A percentile compares a stretch with the other conserved stretches of the same genome.
These are phyloP conservation scores for Trematocara unimaculatum DNA, from an alignment of 2,113 vertebrate genomes.

Conservation along the genomic window DNA sequence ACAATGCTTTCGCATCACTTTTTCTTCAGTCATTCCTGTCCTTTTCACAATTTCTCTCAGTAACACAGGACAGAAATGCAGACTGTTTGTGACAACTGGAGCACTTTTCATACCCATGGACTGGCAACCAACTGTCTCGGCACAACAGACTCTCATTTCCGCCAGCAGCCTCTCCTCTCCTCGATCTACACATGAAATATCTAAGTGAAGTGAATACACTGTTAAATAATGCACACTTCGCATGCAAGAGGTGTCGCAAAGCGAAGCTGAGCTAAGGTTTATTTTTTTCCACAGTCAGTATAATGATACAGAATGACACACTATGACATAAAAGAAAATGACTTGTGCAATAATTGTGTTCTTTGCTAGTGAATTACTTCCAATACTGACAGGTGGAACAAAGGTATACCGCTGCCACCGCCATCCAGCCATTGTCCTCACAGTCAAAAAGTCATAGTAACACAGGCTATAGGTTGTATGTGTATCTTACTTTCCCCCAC, in stretches of 20 bases:
- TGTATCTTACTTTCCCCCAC: background rate
- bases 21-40: background rate
- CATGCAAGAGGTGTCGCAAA: background rate
- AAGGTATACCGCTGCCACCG: background rate
- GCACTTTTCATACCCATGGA: slow-evolving; percentile 24
- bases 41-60: background rate
- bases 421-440: background rate
- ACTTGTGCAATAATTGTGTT: background rate
- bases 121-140: slow-evolving; percentile 25
- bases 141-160: slow-evolving; percentile 18
- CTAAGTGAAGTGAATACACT: background rate
- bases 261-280: background rate
- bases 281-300: background rate
- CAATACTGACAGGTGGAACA: background rate
- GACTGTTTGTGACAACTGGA: slow-evolving; percentile 29
- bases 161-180: background rate
- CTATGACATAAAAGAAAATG: background rate
- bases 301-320: background rate
- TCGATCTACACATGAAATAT: background rate
- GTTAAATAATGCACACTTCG: background rate
- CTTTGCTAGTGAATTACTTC: background rate
- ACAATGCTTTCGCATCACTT: background rate
- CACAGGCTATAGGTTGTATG: background rate
- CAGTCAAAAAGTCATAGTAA: background rate
- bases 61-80: background rate